A percentile compares a stretch with the other conserved stretches of the same genome.
These are phyloP conservation scores for Muscicapa striata DNA, from an alignment of 2,797 vertebrate species.

Conservation along the genomic window DNA sequence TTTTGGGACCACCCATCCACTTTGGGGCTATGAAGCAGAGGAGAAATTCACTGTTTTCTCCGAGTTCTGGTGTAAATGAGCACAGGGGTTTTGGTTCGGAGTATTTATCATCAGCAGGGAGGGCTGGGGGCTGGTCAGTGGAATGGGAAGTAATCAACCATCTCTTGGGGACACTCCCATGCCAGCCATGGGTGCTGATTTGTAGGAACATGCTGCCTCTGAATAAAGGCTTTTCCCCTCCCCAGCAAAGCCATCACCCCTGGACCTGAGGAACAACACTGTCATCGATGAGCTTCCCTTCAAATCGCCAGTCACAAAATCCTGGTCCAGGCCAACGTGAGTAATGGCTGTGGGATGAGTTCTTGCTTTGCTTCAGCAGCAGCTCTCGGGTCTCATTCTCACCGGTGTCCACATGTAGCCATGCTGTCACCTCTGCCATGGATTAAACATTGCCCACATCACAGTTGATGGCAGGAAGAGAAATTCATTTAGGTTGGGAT, in stretches of 20 bases:
- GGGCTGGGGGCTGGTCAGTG: background rate
- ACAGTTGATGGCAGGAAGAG: background rate
- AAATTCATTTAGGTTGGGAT: background rate
- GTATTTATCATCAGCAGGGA: background rate
- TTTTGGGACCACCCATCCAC: background rate
- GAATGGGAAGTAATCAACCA: background rate
- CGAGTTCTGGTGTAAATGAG: background rate
- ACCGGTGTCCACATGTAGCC: background rate
- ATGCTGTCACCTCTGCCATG: background rate
- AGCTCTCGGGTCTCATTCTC: background rate
- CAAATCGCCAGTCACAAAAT: conserved; percentile 95
- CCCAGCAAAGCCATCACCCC: conserved; percentile 91
- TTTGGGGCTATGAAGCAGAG: background rate
- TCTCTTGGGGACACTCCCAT: background rate
- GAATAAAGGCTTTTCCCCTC: background rate
- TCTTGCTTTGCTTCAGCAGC: background rate
- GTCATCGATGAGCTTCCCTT: conserved; percentile 98
- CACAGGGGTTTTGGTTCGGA: background rate
- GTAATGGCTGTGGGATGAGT: conserved; percentile 54
- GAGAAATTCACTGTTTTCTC: background rate
- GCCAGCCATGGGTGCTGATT: background rate
- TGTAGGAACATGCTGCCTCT: background rate
- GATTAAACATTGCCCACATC: background rate
- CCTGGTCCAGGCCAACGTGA: conserved; percentile 95
- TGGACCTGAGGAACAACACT: conserved; percentile 91